Evolutionary conservation across 2,888 invertebrate genomes (phyloP).

Genomic region (Rutpela maculata): DNA sequence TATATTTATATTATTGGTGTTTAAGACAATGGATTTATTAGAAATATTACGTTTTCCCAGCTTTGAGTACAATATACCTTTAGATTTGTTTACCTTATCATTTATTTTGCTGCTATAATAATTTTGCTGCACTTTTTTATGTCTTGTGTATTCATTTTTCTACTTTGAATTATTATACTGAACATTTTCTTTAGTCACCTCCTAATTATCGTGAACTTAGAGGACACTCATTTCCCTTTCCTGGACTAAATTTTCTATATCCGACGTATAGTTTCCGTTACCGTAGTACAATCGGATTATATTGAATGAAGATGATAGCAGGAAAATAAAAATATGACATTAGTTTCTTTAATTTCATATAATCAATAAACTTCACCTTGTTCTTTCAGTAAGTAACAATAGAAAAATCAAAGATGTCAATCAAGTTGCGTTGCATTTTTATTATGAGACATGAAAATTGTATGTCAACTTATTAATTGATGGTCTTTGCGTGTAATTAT

Average conservation of each 20-base stretch:
- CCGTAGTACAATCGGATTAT: not conserved
- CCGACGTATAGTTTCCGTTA: not conserved
- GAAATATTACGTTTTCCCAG: too few species aligned
- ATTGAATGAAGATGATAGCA: not conserved
- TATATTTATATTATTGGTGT: too few species aligned
- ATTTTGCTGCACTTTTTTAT: too few species aligned
- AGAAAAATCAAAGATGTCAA: slow-evolving; percentile 39
- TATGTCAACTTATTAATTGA: slow-evolving; percentile 21
- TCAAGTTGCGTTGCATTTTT: slow-evolving; percentile 13
- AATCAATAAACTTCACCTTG: slow-evolving; percentile 20
- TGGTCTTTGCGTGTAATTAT: slow-evolving; percentile 5
- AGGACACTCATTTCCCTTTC: too few species aligned
- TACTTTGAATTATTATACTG: too few species aligned
- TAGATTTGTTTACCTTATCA: too few species aligned
- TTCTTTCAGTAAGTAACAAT: slow-evolving; percentile 24
- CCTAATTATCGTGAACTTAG: too few species aligned
- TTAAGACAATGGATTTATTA: too few species aligned
- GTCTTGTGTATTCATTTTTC: too few species aligned
- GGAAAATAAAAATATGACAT: not conserved
- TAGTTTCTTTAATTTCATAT: slow-evolving; percentile 27
- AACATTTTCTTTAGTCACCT: too few species aligned
- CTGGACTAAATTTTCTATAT: not conserved
- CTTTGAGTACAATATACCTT: too few species aligned
- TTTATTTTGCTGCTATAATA: too few species aligned
- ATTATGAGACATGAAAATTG: slow-evolving; percentile 22